Percentiles rank a stretch among this genome's conserved stretches.
Conservation (phyloP, 1,140 invertebrate genomes). For the Cataglyphis hispanica region DNA sequence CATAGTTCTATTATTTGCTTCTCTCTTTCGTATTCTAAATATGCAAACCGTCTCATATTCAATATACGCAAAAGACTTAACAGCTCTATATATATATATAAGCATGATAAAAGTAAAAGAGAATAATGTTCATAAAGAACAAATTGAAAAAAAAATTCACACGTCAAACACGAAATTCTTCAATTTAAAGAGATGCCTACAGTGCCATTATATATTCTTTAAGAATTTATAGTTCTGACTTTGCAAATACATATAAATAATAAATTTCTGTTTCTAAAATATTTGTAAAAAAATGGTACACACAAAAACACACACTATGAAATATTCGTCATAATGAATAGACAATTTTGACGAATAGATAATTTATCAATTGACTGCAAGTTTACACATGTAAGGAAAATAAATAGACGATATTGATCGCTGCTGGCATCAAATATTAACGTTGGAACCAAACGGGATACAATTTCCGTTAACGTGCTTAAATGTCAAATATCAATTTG, state of each 20-base stretch:
- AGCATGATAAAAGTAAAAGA: not conserved
- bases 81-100: not conserved
- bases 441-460: not conserved
- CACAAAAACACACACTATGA: not conserved
- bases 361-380: not conserved
- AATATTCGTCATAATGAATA: not conserved
- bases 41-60: conserved; percentile 10
- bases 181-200: not conserved
- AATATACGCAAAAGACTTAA: conserved; percentile 26
- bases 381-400: not conserved
- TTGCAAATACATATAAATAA: not conserved
- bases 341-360: not conserved
- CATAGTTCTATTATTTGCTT: conserved; percentile 45
- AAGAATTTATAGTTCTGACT: not conserved
- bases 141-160: not conserved
- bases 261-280: not conserved
- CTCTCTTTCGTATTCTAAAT: conserved; percentile 24
- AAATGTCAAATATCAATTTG: conserved; percentile 31
- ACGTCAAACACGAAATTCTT: not conserved
- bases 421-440: not conserved
- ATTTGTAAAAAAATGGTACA: not conserved
- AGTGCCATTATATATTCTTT: not conserved
- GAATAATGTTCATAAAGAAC: conserved; percentile 16
- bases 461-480: conserved; percentile 16
- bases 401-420: conserved; percentile 31